These are phyloP conservation scores for Neosilurus mollespiculum DNA, from an alignment of 2,797 vertebrate species.

Conservation along the genomic window DNA sequence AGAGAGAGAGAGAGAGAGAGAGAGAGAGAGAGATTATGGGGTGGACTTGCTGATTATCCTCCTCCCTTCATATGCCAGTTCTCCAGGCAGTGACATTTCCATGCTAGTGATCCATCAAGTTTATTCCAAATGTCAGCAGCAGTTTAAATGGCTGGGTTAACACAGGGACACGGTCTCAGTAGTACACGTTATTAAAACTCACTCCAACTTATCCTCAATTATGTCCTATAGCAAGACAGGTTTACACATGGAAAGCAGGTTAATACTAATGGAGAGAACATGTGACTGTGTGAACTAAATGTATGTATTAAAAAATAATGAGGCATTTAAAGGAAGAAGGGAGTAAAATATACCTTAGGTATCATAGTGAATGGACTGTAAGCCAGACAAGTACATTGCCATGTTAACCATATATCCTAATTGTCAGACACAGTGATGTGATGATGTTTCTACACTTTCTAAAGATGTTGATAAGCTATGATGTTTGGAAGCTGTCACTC, in stretches of 20 bases:
- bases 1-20: background rate
- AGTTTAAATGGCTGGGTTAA: conserved; percentile 51
- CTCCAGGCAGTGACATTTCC: conserved; percentile 50
- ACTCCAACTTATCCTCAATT: conserved; percentile 19
- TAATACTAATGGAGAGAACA: background rate
- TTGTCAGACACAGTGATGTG: background rate
- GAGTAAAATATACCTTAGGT: background rate
- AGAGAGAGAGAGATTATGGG: conserved; percentile 33
- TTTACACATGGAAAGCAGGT: background rate
- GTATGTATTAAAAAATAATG: background rate
- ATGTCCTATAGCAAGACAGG: conserved; percentile 2
- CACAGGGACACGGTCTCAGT: conserved; percentile 37
- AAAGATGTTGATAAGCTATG: too few species aligned
- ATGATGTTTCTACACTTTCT: background rate
- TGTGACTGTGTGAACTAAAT: background rate
- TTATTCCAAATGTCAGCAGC: conserved; percentile 52
- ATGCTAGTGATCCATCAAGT: conserved; percentile 48
- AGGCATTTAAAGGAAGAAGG: background rate
- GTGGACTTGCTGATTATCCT: conserved; percentile 46
- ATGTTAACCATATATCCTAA: background rate
- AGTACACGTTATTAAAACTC: conserved; percentile 35
- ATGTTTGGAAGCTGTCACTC: too few species aligned
- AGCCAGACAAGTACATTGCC: background rate
- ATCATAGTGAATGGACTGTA: background rate
- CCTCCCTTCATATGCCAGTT: conserved; percentile 40